Percentiles rank a stretch among this genome's conserved stretches.
Conservation (phyloP, 1,140 invertebrate species). For the Drosophila obscura region DNA sequence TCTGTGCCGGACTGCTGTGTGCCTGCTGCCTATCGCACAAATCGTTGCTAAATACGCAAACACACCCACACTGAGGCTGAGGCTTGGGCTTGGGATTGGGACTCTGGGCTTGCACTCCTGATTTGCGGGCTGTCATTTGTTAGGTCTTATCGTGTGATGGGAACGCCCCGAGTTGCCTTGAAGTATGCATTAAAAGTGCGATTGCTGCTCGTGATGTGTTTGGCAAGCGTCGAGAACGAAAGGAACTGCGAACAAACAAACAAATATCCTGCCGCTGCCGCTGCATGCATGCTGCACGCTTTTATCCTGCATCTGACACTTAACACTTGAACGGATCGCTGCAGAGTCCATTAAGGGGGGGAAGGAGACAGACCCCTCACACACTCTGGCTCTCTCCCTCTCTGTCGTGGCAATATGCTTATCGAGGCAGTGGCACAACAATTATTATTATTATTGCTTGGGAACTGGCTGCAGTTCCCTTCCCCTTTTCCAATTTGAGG, state of each 20-base stretch:
- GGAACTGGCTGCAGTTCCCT: slow-evolving; percentile 59
- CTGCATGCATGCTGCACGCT: slow-evolving; percentile 56
- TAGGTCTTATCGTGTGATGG: slow-evolving; percentile 56
- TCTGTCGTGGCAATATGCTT: slow-evolving; percentile 65
- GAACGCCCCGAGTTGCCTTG: slow-evolving; percentile 54
- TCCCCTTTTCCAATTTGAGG: slow-evolving; percentile 10
- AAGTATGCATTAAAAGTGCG: slow-evolving; percentile 62
- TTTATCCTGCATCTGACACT: slow-evolving; percentile 82
- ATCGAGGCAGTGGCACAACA: slow-evolving; percentile 65
- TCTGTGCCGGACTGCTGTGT: neutral
- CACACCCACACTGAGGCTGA: neutral
- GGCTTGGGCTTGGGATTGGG: slow-evolving; percentile 5
- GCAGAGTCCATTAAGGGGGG: slow-evolving; percentile 61
- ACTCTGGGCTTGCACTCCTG: slow-evolving; percentile 7
- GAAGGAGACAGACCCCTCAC: neutral
- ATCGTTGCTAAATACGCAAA: slow-evolving; percentile 21
- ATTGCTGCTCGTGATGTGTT: slow-evolving; percentile 57
- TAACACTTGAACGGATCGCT: slow-evolving; percentile 72
- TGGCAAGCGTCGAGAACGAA: slow-evolving; percentile 43
- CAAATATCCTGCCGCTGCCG: slow-evolving; percentile 68
- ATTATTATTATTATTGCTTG: slow-evolving; percentile 80
- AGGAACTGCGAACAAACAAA: slow-evolving; percentile 56
- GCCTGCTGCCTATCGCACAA: slow-evolving; percentile 35
- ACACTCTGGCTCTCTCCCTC: slow-evolving; percentile 14
- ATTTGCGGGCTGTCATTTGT: slow-evolving; percentile 53